Base-by-base conservation (phyloP, 2,113 vertebrate species). In the Notiomystis cincta region DNA sequence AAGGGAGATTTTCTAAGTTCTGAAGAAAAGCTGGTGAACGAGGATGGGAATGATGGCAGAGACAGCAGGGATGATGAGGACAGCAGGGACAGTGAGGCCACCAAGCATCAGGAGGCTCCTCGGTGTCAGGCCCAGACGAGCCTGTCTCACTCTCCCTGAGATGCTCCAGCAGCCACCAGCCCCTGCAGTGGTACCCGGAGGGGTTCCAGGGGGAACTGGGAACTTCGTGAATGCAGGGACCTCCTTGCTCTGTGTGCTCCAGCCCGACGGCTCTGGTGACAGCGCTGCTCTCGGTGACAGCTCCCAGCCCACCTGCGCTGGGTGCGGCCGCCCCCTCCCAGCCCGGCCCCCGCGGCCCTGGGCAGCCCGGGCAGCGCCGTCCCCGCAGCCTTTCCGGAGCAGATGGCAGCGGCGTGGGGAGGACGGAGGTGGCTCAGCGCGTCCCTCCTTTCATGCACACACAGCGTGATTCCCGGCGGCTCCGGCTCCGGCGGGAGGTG, bases 341-440 rank as follows among this genome's bases (percentile, higher is more conserved):
- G 60, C 37, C 20, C 40, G 4, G 6, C 13, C 31, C 1, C 15
- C 0, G 3, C 16, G 10, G 54, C 70, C 47, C 1, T 6, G 84
- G 81, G 81, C 77, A 78, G 60, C 64, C 37, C 28, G 2, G 81
- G 22, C 77, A 12, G 67, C 16, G 50, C 64, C 4, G 8, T 21
- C 65, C 57, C 69, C 38, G 2, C 24, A 28, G 69, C 84, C 93
- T 54, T 93, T 95, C 95, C 28, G 61, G 84, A 96, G 90, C 95
- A 96, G 96, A 97, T 97, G 96, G 96, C 78, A 72, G 66, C 24
- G 8, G 77, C 73, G 61, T 67, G 92, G 81, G 84, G 87, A 84
- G 73, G 35, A 73, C 7, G 37, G 81, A 65, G 92, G 84, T 12
- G 40, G 96, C 95, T 89, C 90, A 60, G 78, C 30, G 70, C 73